Evolutionary conservation across 1,140 invertebrate species (phyloP), one percentile per base, ranked within the genome.

Genomic region (Bombus waltoni): DNA sequence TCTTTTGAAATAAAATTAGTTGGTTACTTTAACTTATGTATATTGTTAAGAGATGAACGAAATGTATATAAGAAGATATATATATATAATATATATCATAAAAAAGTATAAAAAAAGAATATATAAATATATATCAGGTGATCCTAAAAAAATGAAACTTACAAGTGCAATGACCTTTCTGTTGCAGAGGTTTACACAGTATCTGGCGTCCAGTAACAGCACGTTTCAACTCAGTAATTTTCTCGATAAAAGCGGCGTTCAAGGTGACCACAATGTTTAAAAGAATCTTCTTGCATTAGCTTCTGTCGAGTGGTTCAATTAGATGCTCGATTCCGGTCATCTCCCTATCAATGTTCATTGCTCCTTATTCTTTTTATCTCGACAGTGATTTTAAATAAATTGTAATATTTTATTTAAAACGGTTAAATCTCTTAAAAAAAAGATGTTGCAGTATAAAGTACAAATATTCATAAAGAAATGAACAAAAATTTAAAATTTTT

Each of bases 141-240:
- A 42, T 42, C 42, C 28, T 40, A 3, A n/a, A n/a, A 40, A 2
- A 40, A 47, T 13, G 2, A 11, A 32, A 62, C 18, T 28, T 73
- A 70, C 22, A 13, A 78, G n/a, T 75, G 18, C 83, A 74, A 79
- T 76, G 59, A 80, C 15, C 57, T 89, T 75, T 86, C 38, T 90
- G 94, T 95, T 94, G 90, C 97, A 99, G 98, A 97, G 99, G 94
- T 99, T 99, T 95, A 99, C 99, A 94, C 99, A 99, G 96, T 99
- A 99, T 96, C 96, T 99, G 95, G 99, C 99, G 79, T 99, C 99
- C 87, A 99, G 98, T 96, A 99, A 99, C 96, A 99, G 99, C 95
- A 99, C 98, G 92, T 99, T 99, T 96, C 99, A 99, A 96, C 97
- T 99, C 93, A 98, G 97, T 95, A 98, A 97, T 96, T 99, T 99